A percentile compares a stretch with the other conserved stretches of the same genome.
Conservation (phyloP, 2,888 invertebrate genomes). For the Megalurothrips usitatus region DNA sequence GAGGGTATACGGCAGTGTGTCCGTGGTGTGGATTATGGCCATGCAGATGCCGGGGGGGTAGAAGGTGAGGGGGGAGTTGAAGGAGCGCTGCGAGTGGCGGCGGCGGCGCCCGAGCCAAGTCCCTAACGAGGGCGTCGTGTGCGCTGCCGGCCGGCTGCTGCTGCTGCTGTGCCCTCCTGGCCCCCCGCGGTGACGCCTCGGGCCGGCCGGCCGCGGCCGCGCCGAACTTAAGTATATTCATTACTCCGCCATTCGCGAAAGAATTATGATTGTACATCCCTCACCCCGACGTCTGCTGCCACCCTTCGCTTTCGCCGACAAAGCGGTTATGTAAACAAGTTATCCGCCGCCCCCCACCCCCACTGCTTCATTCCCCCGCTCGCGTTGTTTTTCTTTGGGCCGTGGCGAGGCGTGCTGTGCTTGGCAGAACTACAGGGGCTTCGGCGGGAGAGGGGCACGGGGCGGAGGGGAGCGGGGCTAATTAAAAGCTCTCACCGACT, state of each 20-base stretch:
- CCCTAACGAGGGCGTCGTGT: too few species aligned
- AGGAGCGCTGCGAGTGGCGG: too few species aligned
- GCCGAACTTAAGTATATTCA: neutral
- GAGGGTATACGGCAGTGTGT: too few species aligned
- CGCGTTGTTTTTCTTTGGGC: too few species aligned
- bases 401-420: too few species aligned
- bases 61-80: too few species aligned
- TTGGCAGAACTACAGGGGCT: neutral
- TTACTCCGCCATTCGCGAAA: neutral
- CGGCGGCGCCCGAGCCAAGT: too few species aligned
- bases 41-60: too few species aligned
- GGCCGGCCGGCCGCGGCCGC: neutral
- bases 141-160: too few species aligned
- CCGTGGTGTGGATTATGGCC: too few species aligned
- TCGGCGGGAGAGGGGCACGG: neutral
- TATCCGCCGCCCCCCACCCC: neutral
- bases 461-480: neutral
- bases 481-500: constrained; percentile 25
- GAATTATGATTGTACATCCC: constrained; percentile 16
- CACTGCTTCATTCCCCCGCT: neutral
- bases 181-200: neutral
- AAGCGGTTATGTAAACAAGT: constrained; percentile 4
- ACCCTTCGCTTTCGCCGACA: neutral
- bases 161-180: too few species aligned
- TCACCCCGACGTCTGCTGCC: neutral